These are phyloP conservation scores for Sapayoa aenigma DNA, from an alignment of 2,113 vertebrate genomes.

Conservation along the genomic window DNA sequence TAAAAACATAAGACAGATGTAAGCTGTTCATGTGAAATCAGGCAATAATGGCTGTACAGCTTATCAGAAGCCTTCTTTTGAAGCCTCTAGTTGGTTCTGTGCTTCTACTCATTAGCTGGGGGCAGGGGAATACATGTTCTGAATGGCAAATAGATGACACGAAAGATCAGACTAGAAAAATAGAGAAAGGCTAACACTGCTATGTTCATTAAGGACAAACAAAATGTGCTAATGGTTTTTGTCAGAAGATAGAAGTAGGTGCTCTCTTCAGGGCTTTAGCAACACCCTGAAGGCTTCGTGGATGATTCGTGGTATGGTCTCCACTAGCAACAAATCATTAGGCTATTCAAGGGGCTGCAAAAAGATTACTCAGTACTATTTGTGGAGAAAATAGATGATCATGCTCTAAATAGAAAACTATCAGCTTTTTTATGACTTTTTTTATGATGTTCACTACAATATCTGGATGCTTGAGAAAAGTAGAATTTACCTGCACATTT, in stretches of 20 bases:
- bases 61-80: not conserved
- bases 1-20: not conserved
- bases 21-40: not conserved
- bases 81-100: not conserved
- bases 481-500: not conserved
- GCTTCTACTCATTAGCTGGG: not conserved
- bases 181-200: not conserved
- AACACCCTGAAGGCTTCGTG: not conserved
- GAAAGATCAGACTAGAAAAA: not conserved
- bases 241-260: not conserved
- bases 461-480: not conserved
- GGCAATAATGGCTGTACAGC: not conserved
- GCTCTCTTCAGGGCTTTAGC: not conserved
- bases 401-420: not conserved
- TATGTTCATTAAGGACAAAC: not conserved
- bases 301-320: not conserved
- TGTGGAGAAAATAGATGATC: not conserved
- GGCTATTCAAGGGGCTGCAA: not conserved
- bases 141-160: not conserved
- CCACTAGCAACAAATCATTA: not conserved
- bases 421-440: not conserved
- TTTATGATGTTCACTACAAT: not conserved
- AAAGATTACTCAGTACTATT: not conserved
- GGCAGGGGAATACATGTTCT: not conserved
- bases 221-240: not conserved